Conservation (phyloP, 2,797 vertebrate genomes). For the Pangasius mekongensis region DNA sequence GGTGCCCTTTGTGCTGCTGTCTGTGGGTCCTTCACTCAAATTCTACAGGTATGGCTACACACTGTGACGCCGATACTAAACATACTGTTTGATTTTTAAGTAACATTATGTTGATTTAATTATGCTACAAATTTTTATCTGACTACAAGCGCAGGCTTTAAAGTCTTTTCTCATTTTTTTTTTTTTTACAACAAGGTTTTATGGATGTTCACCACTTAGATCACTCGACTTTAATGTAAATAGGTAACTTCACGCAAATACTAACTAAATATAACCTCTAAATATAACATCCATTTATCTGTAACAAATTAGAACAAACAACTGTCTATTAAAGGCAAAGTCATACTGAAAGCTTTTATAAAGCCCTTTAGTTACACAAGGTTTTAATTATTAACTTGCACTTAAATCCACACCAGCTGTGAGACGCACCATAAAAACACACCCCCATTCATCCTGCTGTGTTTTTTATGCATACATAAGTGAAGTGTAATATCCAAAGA, state of each 20-base stretch:
- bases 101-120: not conserved
- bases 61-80: not conserved
- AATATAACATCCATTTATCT: not conserved
- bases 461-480: not conserved
- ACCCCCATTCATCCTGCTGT: not conserved
- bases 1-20: slow-evolving; percentile 90
- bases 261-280: not conserved
- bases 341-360: not conserved
- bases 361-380: not conserved
- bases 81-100: not conserved
- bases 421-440: not conserved
- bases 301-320: not conserved
- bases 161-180: not conserved
- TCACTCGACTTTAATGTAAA: not conserved
- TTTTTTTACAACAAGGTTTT: not conserved
- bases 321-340: not conserved
- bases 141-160: not conserved
- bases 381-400: not conserved
- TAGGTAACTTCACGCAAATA: not conserved
- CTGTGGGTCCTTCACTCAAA: slow-evolving; percentile 83
- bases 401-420: not conserved
- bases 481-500: not conserved
- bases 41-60: slow-evolving; percentile 84
- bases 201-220: not conserved
- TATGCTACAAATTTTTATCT: not conserved